Conservation (phyloP, 2,113 vertebrate genomes). For the Alces alces region DNA sequence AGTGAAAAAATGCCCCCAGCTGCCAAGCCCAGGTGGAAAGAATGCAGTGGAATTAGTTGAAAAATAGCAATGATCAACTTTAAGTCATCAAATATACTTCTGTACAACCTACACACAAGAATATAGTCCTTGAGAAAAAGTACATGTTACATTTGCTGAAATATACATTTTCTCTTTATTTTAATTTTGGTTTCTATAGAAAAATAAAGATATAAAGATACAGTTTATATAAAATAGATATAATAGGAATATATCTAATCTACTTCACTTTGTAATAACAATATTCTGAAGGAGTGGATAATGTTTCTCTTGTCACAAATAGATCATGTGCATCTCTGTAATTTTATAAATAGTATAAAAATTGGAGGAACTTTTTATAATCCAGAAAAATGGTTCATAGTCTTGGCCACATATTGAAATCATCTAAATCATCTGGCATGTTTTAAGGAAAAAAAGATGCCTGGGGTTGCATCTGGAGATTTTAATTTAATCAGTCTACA, state of each 20-base stretch:
- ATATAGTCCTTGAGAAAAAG: not conserved
- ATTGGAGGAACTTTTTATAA: not conserved
- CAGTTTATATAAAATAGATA: not conserved
- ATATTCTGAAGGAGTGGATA: not conserved
- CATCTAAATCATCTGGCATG: not conserved
- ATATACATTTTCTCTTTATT: not conserved
- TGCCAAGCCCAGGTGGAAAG: not conserved
- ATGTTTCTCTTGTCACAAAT: not conserved
- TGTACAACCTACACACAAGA: not conserved
- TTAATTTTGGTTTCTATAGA: not conserved
- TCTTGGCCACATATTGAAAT: not conserved
- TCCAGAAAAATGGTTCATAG: not conserved
- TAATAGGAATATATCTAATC: not conserved
- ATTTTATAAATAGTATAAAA: not conserved
- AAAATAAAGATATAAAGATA: not conserved
- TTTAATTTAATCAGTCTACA: not conserved
- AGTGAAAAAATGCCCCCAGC: not conserved
- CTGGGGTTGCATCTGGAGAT: not conserved
- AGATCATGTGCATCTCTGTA: not conserved
- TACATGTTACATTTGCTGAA: not conserved
- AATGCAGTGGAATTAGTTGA: not conserved
- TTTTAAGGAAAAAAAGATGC: not conserved
- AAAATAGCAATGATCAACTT: not conserved
- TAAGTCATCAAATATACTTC: not conserved
- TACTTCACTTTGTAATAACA: not conserved